phyloP scores from a whole-genome alignment of 2,113 vertebrate genomes.

The Scatophagus argus region DNA sequence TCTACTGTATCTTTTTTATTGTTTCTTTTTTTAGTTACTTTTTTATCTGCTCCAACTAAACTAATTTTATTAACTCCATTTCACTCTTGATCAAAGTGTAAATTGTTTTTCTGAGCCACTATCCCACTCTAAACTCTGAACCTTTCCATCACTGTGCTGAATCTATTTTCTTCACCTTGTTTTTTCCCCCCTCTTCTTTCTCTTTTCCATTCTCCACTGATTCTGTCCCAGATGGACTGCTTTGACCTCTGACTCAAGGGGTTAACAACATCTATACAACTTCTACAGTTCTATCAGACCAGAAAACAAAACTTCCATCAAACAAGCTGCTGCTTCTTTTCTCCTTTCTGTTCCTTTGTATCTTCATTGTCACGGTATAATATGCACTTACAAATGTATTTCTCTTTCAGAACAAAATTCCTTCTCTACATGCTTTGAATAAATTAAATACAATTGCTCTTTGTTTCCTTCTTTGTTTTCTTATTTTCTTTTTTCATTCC shows the following conservation, averaged over 20 bases:
- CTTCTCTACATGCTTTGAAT: background rate
- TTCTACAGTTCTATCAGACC: conserved; percentile 34
- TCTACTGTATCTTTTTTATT: background rate
- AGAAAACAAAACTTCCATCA: background rate
- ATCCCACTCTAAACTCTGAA: conserved; percentile 29
- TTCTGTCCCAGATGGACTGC: conserved; percentile 46
- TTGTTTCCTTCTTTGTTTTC: background rate
- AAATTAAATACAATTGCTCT: background rate
- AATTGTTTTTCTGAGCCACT: conserved; percentile 53
- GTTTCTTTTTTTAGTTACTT: background rate
- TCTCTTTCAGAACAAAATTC: background rate
- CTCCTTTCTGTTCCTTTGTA: background rate
- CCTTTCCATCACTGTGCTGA: conserved; percentile 30
- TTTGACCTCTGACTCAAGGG: conserved; percentile 50
- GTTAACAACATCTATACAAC: conserved; percentile 65
- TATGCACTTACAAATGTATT: background rate
- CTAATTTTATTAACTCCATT: conserved; percentile 12
- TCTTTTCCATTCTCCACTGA: conserved; percentile 36
- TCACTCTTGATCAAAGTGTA: conserved; percentile 40
- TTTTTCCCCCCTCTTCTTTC: conserved; percentile 22
- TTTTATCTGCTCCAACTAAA: conserved; percentile 19
- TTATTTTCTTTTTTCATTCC: background rate
- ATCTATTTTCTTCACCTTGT: conserved; percentile 30
- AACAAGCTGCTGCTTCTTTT: background rate
- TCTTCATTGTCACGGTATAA: background rate